Percentiles rank a stretch among this genome's conserved stretches.
phyloP scores from a whole-genome alignment of 1,140 invertebrate genomes.

The Rhizoglyphus robini region DNA sequence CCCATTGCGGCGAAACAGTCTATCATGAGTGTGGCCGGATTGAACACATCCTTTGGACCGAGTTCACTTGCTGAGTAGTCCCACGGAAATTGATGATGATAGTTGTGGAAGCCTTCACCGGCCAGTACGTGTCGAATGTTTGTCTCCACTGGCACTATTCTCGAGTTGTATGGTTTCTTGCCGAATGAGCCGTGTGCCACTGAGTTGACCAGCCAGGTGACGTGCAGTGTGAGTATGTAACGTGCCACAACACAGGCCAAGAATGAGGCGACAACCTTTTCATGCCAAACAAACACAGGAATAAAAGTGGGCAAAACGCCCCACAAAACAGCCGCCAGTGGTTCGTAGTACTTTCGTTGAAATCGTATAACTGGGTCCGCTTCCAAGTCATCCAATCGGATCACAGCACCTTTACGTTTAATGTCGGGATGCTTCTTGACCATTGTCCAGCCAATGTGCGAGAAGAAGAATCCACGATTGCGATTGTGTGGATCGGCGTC shows the following conservation, averaged over 20 bases:
- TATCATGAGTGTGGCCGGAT: no score
- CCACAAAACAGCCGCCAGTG: slow-evolving; percentile 33
- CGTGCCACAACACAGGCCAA: slow-evolving; percentile 35
- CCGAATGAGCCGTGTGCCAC: slow-evolving; percentile 39
- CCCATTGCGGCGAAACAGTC: no score
- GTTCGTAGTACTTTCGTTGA: slow-evolving; percentile 48
- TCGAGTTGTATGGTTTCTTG: slow-evolving; percentile 27
- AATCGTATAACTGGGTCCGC: slow-evolving; percentile 65
- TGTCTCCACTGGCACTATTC: neutral
- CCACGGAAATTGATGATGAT: no score
- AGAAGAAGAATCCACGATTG: slow-evolving; percentile 48
- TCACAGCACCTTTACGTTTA: slow-evolving; percentile 53
- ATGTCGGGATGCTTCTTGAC: slow-evolving; percentile 56
- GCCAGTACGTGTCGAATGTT: neutral
- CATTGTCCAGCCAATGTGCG: slow-evolving; percentile 63
- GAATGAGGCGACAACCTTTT: slow-evolving; percentile 34
- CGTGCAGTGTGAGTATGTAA: slow-evolving; percentile 36
- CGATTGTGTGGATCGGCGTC: no score
- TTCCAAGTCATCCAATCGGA: slow-evolving; percentile 70
- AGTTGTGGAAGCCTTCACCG: slow-evolving; percentile 8
- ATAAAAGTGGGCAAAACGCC: slow-evolving; percentile 38
- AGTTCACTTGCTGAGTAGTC: no score
- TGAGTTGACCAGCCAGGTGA: slow-evolving; percentile 38
- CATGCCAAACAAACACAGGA: slow-evolving; percentile 38
- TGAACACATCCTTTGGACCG: no score